A percentile compares a stretch with the other conserved stretches of the same genome.
phyloP scores from a whole-genome alignment of 2,113 vertebrate species.

The Pristiophorus japonicus region DNA sequence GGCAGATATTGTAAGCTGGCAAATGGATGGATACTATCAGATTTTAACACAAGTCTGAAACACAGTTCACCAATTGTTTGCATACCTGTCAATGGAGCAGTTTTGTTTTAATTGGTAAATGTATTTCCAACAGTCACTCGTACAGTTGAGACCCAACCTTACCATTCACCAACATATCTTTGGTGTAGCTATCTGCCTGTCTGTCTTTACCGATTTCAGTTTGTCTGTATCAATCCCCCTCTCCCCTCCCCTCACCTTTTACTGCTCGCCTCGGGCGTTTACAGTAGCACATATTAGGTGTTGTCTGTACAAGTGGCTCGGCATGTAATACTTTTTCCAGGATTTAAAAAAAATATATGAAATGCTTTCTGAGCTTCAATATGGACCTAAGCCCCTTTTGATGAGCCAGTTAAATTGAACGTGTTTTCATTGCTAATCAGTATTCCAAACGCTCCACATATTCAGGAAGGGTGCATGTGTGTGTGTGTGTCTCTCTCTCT shows the following conservation, averaged over 20 bases:
- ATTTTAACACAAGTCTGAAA: neutral
- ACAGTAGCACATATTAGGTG: neutral
- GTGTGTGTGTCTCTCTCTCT: neutral
- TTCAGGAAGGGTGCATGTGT: neutral
- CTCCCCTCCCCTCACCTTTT: neutral
- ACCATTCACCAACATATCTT: neutral
- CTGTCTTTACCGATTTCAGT: neutral
- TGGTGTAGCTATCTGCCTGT: neutral
- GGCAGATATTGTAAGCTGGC: neutral
- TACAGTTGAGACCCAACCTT: neutral
- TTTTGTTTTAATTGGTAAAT: neutral
- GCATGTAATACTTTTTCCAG: neutral
- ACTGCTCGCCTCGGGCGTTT: neutral
- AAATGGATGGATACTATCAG: neutral
- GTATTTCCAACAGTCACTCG: neutral
- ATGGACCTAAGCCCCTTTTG: neutral
- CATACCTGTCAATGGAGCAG: no score
- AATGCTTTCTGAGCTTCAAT: neutral
- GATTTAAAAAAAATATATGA: neutral
- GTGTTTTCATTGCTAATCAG: neutral
- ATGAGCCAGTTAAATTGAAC: conserved; percentile 6
- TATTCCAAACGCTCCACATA: neutral
- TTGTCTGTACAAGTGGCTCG: neutral
- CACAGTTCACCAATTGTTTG: neutral
- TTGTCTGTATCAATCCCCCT: neutral